Evolutionary conservation across 2,113 vertebrate species (phyloP), one percentile per base, ranked within the genome.

Genomic region (Rhinopomastus cyanomelas): DNA sequence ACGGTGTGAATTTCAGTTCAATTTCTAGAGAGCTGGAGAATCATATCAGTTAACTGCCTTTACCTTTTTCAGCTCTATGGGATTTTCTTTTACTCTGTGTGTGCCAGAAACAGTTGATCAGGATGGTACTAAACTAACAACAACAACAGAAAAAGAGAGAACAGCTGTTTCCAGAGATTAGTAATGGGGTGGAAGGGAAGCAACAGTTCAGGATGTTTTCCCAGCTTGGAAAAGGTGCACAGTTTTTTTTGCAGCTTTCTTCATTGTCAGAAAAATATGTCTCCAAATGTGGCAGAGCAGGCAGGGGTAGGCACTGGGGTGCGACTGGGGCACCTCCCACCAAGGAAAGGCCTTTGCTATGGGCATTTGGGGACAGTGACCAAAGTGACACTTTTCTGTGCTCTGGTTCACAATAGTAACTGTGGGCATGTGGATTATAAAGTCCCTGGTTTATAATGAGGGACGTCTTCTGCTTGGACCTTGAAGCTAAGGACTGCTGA

Each of bases 161-260:
- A 8, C 75, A 92, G 81, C 75, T 93, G 75, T 85, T 89, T 80
- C 12, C 56, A 85, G 59, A n/a, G 79, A 85, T 89, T 80, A 84
- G 84, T 82, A 60, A 89, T 51, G 76, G 85, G 5, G 21, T 87
- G 52, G 60, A 48, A 56, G 16, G 82, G 8, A 92, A 15, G 60
- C 89, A 92, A 16, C 27, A 48, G 21, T 19, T 83, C 37, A 34
- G 53, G 57, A 53, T 57, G 16, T 75, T 90, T 89, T 62, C 46
- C 37, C 67, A 77, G 68, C 42, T 36, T 60, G 57, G 49, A 48
- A 79, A 82, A 90, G 78, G 34, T 87, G 44, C 52, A 53, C 8
- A 25, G 34, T 32, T 46, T 8, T 37, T 85, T 42, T 48, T 53
- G 7, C 49, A 81, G 34, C 11, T 39, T n/a, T 67, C 27, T 73